Evolutionary conservation across 1,140 invertebrate species (phyloP), one percentile per base, ranked within the genome.

Genomic region (Trypoxylus dichotomus): DNA sequence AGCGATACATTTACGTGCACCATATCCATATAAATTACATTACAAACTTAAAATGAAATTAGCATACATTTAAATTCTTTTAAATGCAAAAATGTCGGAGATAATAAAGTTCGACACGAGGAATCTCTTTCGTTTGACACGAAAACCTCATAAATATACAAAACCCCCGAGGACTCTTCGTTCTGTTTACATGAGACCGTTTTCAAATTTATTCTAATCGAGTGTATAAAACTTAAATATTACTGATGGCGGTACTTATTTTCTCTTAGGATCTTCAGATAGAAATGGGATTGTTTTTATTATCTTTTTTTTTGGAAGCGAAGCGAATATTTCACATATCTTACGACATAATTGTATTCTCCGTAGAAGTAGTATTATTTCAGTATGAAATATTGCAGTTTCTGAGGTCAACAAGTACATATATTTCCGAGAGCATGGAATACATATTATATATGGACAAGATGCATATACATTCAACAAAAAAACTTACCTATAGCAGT

Each of bases 51-150:
- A 27, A 68, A 3, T 13, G 19, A 68, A 68, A 68, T 68, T 68
- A 68, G 60, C 60, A 68, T 68, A 68, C 60, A 68, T 68, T 68
- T 68, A 68, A 13, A 68, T 68, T 68, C 60, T 68, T 68, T 27
- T 68, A 29, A 68, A 68, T 68, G 60, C 60, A 54, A 68, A 68
- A 68, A 68, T 68, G 24, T 68, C 24, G 60, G 24, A 68, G 27
- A 68, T 29, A 68, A 25, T 68, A 68, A 68, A 68, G 24, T 27
- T 68, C 60, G 60, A 68, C 24, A 68, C 21, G 27, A 68, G 27
- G 21, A 68, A 68, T 68, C 60, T 29, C 27, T 10, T 37, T 21
- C 21, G 19, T 68, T 68, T 29, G 60, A 68, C 60, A 68, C 10
- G 60, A 68, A 68, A 68, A 5, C 24, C 24, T 68, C 60, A 68